Evolutionary conservation across 2,888 invertebrate species (phyloP), one percentile per base, ranked within the genome.

Genomic region (Catocala nupta): DNA sequence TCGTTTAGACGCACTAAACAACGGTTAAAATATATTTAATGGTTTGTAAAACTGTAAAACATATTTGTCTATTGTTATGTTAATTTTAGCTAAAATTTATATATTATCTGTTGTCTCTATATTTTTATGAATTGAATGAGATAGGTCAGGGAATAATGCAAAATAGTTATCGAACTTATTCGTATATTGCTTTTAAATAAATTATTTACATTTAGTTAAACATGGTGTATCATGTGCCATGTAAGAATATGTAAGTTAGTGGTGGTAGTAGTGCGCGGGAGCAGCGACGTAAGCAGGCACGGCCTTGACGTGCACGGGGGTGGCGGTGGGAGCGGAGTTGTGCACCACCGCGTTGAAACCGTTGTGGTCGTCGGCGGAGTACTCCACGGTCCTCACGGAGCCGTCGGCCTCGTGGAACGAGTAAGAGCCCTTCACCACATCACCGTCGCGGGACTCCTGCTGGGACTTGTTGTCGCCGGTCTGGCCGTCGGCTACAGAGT

Each of bases 401-500:
- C 94, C 94, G 74, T 94, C 94, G 59, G 94, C 90, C 78, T 94
- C 93, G 65, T 89, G 87, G 73, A 94, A 84, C 16, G 91, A 90
- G 87, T 94, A 93, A 13, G 88, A 86, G 67, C 94, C 94, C 78
- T 92, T 91, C 53, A 94, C 94, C 1, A 89, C 89, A 76, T 94
- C 94, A 52, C 94, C 94, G 68, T 93, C 93, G 60, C 89, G 85
- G 66, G 75, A 69, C 77, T 95, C 95, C 71, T 93, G 92, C 80
- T 93, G 93, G 71, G 87, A 85, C 82, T 94, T 93, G 81, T 90
- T 86, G 87, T 95, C 95, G 48, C 94, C 94, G 79, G 95, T 93
- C 82, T 93, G 92, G 16, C 88, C 84, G 81, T 95, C 95, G 69
- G 91, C 87, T 0, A 95, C 95, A 36, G 93, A 93, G 86, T 95